These are phyloP conservation scores for Acestrorhynchus altus DNA, from an alignment of 2,797 vertebrate genomes.

Conservation along the genomic window DNA sequence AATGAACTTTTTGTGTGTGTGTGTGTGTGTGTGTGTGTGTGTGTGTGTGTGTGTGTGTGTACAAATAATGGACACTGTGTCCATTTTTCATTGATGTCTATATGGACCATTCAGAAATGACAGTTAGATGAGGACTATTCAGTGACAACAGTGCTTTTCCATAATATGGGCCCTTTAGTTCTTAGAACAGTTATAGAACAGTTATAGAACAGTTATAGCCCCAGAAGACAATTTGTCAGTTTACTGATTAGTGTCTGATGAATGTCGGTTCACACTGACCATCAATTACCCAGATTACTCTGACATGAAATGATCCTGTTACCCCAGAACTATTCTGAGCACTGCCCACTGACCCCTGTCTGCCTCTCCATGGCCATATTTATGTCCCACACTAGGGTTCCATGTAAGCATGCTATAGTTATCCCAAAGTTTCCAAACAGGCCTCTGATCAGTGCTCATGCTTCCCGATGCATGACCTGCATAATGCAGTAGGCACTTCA, in stretches of 20 bases:
- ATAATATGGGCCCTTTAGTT: not conserved
- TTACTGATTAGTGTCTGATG: not conserved
- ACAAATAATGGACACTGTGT: no score
- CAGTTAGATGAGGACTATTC: no score
- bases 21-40: no score
- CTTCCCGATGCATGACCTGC: no score
- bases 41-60: no score
- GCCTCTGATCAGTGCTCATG: not conserved
- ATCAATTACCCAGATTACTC: not conserved
- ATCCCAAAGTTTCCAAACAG: not conserved
- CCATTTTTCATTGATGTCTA: no score
- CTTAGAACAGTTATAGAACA: no score
- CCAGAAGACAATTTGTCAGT: not conserved
- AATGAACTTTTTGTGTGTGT: no score
- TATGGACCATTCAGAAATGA: no score
- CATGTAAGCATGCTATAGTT: not conserved
- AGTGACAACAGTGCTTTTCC: no score
- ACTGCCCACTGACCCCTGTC: not conserved
- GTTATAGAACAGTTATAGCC: no score
- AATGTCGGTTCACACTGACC: not conserved
- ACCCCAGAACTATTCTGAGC: not conserved
- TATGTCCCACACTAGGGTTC: not conserved
- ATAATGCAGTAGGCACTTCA: conserved; percentile 14
- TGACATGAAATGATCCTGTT: not conserved
- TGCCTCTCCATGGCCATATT: not conserved